Conservation (phyloP, 2,113 vertebrate species). For the Salvator merianae region DNA sequence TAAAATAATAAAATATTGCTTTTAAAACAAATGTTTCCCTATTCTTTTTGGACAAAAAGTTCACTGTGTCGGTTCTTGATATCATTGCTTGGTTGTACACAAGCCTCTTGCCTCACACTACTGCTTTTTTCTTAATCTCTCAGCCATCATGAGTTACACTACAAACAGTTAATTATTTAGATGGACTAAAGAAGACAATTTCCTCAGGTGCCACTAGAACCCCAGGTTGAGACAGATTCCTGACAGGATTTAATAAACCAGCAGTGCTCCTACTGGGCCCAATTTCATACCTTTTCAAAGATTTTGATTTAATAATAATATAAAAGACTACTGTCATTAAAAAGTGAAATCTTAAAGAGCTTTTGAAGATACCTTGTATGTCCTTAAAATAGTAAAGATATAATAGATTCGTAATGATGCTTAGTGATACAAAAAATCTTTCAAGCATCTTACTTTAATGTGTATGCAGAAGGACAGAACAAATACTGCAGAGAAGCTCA, state of each 20-base stretch:
- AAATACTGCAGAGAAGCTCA: conserved; percentile 40
- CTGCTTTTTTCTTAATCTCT: conserved; percentile 43
- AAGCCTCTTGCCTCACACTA: conserved; percentile 4
- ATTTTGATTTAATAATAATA: conserved; percentile 44
- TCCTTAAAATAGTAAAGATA: conserved; percentile 52
- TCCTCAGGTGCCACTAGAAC: conserved; percentile 48
- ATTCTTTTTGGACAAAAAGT: background rate
- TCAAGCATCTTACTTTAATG: conserved; percentile 50
- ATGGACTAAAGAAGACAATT: conserved; percentile 52
- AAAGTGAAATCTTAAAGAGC: conserved; percentile 47
- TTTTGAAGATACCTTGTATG: conserved; percentile 56
- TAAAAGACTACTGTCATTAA: conserved; percentile 16
- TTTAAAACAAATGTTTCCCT: background rate
- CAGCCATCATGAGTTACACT: conserved; percentile 46
- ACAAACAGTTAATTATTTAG: conserved; percentile 60
- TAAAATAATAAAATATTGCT: background rate
- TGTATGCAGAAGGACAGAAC: conserved; percentile 33
- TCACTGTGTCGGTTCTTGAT: background rate
- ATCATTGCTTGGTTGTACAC: background rate
- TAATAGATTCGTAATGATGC: conserved; percentile 37
- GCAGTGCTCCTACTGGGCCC: conserved; percentile 56
- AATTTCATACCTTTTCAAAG: conserved; percentile 57
- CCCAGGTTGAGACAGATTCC: conserved; percentile 56
- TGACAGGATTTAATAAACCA: conserved; percentile 62
- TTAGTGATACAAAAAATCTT: conserved; percentile 47